These are phyloP conservation scores for Cherax destructor DNA, from an alignment of 1,140 invertebrate species.

Conservation along the genomic window DNA sequence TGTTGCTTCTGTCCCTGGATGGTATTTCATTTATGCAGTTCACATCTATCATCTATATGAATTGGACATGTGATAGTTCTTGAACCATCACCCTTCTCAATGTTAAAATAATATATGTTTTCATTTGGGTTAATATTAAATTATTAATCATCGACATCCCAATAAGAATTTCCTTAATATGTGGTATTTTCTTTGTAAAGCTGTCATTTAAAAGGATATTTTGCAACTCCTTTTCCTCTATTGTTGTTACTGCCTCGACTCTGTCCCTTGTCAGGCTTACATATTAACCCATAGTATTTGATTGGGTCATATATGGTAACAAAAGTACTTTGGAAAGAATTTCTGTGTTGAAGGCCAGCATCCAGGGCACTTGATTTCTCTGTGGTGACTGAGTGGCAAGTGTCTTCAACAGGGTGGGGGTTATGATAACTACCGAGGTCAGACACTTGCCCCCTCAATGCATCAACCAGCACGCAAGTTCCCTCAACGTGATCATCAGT, in stretches of 20 bases:
- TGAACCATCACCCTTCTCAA: neutral
- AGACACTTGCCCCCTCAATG: slow-evolving; percentile 28
- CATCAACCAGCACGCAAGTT: slow-evolving; percentile 44
- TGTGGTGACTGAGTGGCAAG: slow-evolving; percentile 42
- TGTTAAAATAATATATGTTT: neutral
- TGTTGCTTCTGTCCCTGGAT: neutral
- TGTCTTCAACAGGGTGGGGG: slow-evolving; percentile 59
- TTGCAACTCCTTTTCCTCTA: neutral
- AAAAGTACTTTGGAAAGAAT: neutral
- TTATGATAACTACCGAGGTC: slow-evolving; percentile 26
- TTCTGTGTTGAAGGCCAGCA: neutral
- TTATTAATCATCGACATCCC: neutral
- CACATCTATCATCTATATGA: neutral
- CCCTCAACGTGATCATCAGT: slow-evolving; percentile 33
- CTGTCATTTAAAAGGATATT: neutral
- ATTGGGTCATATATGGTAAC: neutral
- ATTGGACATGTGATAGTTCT: neutral
- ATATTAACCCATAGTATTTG: neutral
- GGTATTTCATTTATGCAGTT: neutral
- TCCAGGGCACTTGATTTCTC: neutral
- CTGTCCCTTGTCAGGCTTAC: neutral
- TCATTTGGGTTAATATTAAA: neutral
- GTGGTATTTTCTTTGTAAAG: neutral
- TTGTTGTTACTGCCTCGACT: neutral
- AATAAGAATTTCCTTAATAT: neutral